Evolutionary conservation across 2,888 invertebrate species (phyloP).

Genomic region (Apodemia duryi): DNA sequence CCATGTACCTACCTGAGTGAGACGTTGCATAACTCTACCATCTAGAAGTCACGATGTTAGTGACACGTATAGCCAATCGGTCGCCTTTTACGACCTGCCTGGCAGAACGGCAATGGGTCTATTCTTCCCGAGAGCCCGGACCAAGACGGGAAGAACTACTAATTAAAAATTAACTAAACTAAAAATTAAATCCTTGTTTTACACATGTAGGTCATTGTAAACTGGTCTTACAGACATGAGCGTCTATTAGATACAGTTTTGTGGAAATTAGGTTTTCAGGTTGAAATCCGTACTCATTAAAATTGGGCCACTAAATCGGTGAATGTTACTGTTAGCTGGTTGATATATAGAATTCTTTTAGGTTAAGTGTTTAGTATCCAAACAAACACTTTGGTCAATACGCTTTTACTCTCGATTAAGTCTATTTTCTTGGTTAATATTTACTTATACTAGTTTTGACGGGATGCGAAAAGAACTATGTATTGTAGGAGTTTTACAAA

Average conservation of each 20-base stretch:
- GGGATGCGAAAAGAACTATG: background rate
- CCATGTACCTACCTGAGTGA: too few relatives aligned
- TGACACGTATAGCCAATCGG: too few relatives aligned
- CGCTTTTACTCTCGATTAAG: slow-evolving; percentile 9
- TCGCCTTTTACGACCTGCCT: too few relatives aligned
- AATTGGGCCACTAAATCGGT: slow-evolving; percentile 37
- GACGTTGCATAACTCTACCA: too few relatives aligned
- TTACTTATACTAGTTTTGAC: background rate
- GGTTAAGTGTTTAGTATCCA: slow-evolving; percentile 6
- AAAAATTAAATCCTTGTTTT: too few relatives aligned
- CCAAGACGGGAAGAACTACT: too few relatives aligned
- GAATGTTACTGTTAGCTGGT: slow-evolving; percentile 2
- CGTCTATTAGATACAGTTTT: slow-evolving; percentile 9
- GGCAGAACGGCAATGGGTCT: too few relatives aligned
- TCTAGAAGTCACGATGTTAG: too few relatives aligned
- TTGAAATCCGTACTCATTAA: slow-evolving; percentile 40
- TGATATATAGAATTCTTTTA: slow-evolving; percentile 8
- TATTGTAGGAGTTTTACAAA: background rate
- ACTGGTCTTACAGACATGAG: background rate
- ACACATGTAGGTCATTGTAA: background rate
- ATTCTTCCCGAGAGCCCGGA: too few relatives aligned
- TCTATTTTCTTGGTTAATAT: slow-evolving; percentile 12
- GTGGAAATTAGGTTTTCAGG: slow-evolving; percentile 53
- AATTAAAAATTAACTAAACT: too few relatives aligned
- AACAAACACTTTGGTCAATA: slow-evolving; percentile 9